Base-by-base conservation (phyloP, 2,888 invertebrate genomes). In the Drosophila mettleri region DNA sequence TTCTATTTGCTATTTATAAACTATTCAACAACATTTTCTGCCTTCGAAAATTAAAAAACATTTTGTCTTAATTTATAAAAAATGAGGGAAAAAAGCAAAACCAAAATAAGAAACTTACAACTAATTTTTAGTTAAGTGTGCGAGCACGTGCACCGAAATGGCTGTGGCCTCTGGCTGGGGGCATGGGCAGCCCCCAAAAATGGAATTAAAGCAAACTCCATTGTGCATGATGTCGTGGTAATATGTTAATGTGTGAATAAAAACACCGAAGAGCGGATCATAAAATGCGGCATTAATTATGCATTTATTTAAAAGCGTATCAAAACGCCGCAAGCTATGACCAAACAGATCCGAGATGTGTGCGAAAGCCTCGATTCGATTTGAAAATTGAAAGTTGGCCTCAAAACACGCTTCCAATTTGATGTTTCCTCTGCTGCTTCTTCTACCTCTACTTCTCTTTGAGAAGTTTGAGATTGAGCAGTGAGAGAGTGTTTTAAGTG, bases 351-450 rank as follows among this genome's bases (percentile, higher is more conserved):
- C n/a, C 20, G 20, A 18, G 43, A 14, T 73, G 53, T 61, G 66
- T 70, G 78, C 74, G 66, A 69, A 86, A 83, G 75, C 81, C 78
- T 82, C 83, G 78, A 73, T 75, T 80, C 61, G 54, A 57, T 75
- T 84, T 80, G 69, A 90, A 90, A 90, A 90, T 61, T 83, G 90
- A 90, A 90, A 90, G 90, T 90, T 90, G 90, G 89, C 90, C 90
- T 83, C 88, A 90, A 90, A 90, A 90, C 90, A 90, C 88, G 90
- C 79, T 90, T 89, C 74, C 74, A 72, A 70, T 76, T 65, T 34
- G 20, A 36, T 36, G 10, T 29, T 48, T 31, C 43, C 33, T 27
- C 43, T 31, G 29, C 8, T 29, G 6, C 7, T 29, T 7, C 29
- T 29, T 6, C 29, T 8, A 2, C 29, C 8, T 29, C 29, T 29